Evolutionary conservation across 2,797 vertebrate genomes (phyloP).

Genomic region (Enoplosus armatus): DNA sequence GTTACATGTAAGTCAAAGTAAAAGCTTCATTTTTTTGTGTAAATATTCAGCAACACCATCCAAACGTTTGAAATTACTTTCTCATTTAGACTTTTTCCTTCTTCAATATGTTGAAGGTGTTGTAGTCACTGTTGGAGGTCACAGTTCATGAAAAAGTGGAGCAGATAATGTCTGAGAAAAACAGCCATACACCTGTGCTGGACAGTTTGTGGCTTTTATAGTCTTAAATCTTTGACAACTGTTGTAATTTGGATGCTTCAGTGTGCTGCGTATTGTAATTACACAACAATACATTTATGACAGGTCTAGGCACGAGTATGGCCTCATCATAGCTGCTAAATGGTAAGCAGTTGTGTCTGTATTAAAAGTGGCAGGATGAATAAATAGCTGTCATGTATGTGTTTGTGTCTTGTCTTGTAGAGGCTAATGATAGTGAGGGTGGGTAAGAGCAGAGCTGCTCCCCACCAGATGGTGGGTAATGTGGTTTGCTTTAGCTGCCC

Average conservation of each 20-base stretch:
- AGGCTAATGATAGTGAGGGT: conserved; percentile 77
- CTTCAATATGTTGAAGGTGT: background rate
- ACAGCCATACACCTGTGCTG: background rate
- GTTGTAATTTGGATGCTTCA: conserved; percentile 35
- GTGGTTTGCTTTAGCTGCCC: conserved; percentile 82
- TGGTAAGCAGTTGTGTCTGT: conserved; percentile 55
- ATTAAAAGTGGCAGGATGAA: conserved; percentile 80
- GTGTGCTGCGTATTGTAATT: conserved; percentile 34
- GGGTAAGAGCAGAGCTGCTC: conserved; percentile 72
- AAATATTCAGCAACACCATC: background rate
- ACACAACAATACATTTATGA: conserved; percentile 45
- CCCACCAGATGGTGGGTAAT: conserved; percentile 83
- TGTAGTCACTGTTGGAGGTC: background rate
- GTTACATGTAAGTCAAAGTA: background rate
- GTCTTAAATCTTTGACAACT: conserved; percentile 20
- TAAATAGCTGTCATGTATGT: conserved; percentile 82
- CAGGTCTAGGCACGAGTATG: conserved; percentile 23
- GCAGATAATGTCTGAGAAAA: conserved; percentile 3
- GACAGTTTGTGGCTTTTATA: conserved; percentile 10
- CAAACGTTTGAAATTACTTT: background rate
- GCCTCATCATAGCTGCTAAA: conserved; percentile 52
- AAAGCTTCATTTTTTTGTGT: background rate
- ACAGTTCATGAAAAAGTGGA: background rate
- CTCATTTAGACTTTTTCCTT: background rate
- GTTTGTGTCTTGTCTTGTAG: conserved; percentile 79